Conservation (phyloP, 35 echinoderm and acorn worm genomes). For the Anneissia japonica region DNA sequence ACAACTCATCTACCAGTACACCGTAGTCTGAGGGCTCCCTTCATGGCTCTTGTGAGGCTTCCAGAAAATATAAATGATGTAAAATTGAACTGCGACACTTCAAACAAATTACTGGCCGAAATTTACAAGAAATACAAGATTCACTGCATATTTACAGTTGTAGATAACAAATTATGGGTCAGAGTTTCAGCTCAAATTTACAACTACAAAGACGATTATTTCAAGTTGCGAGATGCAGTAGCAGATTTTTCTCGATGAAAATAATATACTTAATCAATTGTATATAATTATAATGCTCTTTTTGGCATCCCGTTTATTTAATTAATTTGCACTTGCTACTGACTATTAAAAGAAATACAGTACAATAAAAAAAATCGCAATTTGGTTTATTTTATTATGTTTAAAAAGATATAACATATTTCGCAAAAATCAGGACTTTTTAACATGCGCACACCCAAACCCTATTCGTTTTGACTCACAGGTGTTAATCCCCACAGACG, state of each 20-base stretch:
- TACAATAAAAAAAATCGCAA: too few species aligned
- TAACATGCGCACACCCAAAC: too few species aligned
- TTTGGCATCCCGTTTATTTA: too few species aligned
- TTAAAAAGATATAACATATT: too few species aligned
- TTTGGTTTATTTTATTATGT: too few species aligned
- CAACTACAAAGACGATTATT: constrained; percentile 81
- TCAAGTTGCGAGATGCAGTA: constrained; percentile 51
- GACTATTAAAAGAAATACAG: too few species aligned
- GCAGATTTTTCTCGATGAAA: constrained; percentile 38
- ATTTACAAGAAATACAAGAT: not conserved
- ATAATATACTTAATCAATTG: too few species aligned
- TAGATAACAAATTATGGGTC: constrained; percentile 30
- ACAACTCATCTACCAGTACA: constrained; percentile 35
- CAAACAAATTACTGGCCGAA: not conserved
- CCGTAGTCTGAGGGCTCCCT: constrained; percentile 47
- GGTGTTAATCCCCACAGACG: too few species aligned
- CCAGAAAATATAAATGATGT: not conserved
- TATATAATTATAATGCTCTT: too few species aligned
- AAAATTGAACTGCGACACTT: not conserved
- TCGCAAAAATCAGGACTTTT: too few species aligned
- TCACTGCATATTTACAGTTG: not conserved
- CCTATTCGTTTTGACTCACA: too few species aligned
- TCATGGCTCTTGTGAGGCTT: constrained; percentile 54
- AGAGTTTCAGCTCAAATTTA: constrained; percentile 68
- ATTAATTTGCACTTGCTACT: too few species aligned